Conservation (phyloP, 2,113 vertebrate species). For the Polypterus senegalus region DNA sequence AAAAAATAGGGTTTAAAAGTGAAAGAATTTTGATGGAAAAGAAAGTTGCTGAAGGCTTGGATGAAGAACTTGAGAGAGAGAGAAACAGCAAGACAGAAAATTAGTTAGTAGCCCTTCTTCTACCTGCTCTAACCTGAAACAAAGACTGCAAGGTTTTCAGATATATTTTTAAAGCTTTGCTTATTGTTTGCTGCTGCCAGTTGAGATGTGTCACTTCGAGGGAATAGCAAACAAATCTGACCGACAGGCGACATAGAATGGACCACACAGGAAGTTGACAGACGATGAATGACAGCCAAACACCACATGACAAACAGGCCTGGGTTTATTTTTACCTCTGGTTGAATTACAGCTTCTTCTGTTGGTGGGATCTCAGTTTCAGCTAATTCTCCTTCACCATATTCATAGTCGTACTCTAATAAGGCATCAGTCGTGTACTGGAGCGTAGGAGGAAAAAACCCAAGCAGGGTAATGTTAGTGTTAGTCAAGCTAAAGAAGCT, state of each 20-base stretch:
- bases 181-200: constrained; percentile 11
- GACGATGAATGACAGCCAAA: constrained; percentile 32
- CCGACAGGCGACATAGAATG: constrained; percentile 25
- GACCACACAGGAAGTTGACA: constrained; percentile 27
- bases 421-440: constrained; percentile 81
- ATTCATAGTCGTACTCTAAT: constrained; percentile 90
- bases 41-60: constrained; percentile 24
- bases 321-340: constrained; percentile 71
- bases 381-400: constrained; percentile 74
- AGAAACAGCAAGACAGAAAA: neutral
- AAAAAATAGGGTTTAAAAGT: constrained; percentile 33
- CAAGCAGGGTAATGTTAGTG: constrained; percentile 43
- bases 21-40: constrained; percentile 38
- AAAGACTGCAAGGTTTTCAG: constrained; percentile 16
- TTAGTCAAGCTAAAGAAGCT: constrained; percentile 32
- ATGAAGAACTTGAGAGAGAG: constrained; percentile 37
- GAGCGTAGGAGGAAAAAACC: constrained; percentile 52
- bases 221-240: neutral
- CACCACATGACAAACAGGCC: constrained; percentile 39
- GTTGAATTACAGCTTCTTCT: constrained; percentile 65
- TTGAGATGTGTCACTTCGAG: constrained; percentile 6
- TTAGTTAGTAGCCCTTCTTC: constrained; percentile 16
- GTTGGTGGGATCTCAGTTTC: constrained; percentile 63
- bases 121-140: constrained; percentile 1
- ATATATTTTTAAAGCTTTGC: too few relatives aligned